Evolutionary conservation across 1,140 invertebrate genomes (phyloP).

Genomic region (Cyclargus thomasi): DNA sequence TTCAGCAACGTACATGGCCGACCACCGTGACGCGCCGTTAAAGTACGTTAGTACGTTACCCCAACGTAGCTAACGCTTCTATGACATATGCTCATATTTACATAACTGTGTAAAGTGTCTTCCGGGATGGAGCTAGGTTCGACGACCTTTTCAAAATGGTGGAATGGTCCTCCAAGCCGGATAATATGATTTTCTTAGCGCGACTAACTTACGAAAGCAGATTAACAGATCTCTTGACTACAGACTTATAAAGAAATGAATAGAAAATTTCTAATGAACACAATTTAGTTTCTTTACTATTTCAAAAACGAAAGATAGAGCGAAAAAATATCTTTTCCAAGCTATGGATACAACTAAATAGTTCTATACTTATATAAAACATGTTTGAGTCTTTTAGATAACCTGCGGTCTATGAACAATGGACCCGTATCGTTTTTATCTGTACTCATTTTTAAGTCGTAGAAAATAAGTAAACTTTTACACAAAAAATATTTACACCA

Average conservation of each 20-base stretch:
- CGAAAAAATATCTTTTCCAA: too few relatives aligned
- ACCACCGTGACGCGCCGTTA: conserved; percentile 29
- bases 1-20: background rate
- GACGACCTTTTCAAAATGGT: background rate
- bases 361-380: background rate
- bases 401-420: conserved; percentile 21
- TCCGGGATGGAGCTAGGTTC: conserved; percentile 6
- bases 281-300: too few relatives aligned
- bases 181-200: background rate
- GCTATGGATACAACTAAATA: background rate
- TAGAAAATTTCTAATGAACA: too few relatives aligned
- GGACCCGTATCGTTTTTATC: conserved; percentile 17
- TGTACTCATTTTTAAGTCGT: background rate
- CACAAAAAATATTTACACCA: background rate
- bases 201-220: too few relatives aligned
- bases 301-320: too few relatives aligned
- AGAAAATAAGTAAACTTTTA: background rate
- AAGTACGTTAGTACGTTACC: conserved; percentile 19
- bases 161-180: background rate
- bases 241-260: too few relatives aligned
- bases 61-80: conserved; percentile 17
- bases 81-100: conserved; percentile 16
- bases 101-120: conserved; percentile 13
- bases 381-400: conserved; percentile 1
- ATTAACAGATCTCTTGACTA: too few relatives aligned